Evolutionary conservation across 2,113 vertebrate genomes (phyloP), one percentile per base, ranked within the genome.

Genomic region (Chionomys nivalis): DNA sequence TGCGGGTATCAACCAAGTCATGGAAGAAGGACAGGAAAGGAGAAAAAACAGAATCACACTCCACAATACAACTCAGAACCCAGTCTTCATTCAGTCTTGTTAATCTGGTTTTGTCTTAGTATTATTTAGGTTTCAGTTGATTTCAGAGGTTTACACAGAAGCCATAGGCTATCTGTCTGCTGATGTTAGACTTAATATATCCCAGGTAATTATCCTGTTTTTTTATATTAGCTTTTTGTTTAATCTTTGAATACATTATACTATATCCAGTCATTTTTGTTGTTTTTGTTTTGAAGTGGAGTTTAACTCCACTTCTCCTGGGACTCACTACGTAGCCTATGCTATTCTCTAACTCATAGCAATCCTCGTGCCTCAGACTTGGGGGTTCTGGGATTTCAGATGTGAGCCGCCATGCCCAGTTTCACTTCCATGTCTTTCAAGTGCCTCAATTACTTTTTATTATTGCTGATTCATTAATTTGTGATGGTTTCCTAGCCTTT

Each of bases 401-500:
- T 17, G 19, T 52, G 12, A n/a, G 47, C 33, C 21, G 8, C 36
- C 13, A 72, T 14, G 33, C 23, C 23, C 33, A 87, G 47, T 47
- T 52, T 72, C 36, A 61, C 19, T 49, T 82, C 12, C 92, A 44
- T 88, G 33, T 36, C 0, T 36, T 7, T 44, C 14, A 73, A 70
- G 10, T 12, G 16, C 77, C 33, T 16, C 4, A 89, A 63, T 85
- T 90, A 87, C 33, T 92, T 96, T 66, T 42, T 76, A 33, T 96
- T n/a, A 91, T 78, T 92, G 28, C 65, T 16, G 24, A 47, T 92
- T 87, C 17, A 65, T 89, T 97, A 39, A 94, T 88, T 94, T 73
- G 17, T 90, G 75, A 89, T 92, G 76, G 3, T 58, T 90, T 13
- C 23, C 66, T 94, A 36, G 11, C 44, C 44, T 33, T n/a, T 55